These are phyloP conservation scores for Leontopithecus rosalia DNA, from an alignment of 2,797 vertebrate genomes.

Conservation along the genomic window DNA sequence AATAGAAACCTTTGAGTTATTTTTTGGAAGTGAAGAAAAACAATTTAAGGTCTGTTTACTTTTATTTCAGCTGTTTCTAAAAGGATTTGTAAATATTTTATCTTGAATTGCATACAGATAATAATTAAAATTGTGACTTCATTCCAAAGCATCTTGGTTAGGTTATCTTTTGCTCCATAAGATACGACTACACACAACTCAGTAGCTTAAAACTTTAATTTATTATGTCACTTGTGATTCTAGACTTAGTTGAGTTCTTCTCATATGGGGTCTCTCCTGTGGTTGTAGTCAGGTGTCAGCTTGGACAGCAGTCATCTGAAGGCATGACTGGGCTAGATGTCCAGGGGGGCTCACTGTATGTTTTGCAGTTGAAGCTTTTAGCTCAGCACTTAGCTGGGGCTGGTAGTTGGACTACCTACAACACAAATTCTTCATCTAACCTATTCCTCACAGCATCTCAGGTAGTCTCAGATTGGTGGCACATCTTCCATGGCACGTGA, in stretches of 20 bases:
- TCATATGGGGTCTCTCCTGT: neutral
- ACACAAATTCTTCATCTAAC: neutral
- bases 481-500: neutral
- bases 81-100: neutral
- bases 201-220: neutral
- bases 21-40: neutral
- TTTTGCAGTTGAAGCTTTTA: neutral
- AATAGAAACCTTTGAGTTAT: neutral
- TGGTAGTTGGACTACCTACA: neutral
- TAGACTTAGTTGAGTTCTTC: neutral
- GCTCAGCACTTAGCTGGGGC: neutral
- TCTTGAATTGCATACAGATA: neutral
- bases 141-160: neutral
- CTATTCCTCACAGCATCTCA: neutral
- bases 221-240: neutral
- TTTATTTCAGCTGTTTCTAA: neutral
- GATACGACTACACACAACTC: neutral
- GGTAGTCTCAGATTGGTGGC: neutral
- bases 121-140: neutral
- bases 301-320: neutral
- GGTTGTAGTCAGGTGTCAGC: neutral
- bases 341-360: too few species aligned
- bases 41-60: neutral
- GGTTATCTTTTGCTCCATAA: neutral
- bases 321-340: neutral